phyloP scores from a whole-genome alignment of 2,888 invertebrate genomes.

The Ennomos fuscantarius region DNA sequence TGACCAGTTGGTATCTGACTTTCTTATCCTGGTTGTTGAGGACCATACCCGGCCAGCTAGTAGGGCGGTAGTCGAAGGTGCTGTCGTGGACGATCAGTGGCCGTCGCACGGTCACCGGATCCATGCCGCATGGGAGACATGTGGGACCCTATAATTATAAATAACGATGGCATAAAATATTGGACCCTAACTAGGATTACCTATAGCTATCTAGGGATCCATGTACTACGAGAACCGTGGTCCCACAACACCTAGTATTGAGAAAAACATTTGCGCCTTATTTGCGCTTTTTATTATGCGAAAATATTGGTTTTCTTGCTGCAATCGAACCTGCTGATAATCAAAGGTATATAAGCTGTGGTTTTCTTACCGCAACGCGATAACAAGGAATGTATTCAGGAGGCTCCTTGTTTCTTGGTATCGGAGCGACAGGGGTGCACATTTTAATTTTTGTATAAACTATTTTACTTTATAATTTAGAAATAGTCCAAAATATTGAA shows the following conservation, averaged over 20 bases:
- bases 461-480: conserved; percentile 20
- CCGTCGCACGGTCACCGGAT: conserved; percentile 70
- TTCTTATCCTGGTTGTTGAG: conserved; percentile 77
- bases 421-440: conserved; percentile 61
- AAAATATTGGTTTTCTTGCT: no score
- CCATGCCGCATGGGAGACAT: conserved; percentile 74
- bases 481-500: conserved; percentile 9
- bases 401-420: conserved; percentile 68
- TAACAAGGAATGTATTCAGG: conserved; percentile 62
- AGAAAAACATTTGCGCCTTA: no score
- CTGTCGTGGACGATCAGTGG: conserved; percentile 78
- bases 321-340: no score
- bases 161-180: not conserved
- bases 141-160: conserved; percentile 55
- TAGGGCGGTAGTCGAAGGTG: conserved; percentile 77
- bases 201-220: no score
- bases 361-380: conserved; percentile 54
- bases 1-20: conserved; percentile 74
- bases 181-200: no score
- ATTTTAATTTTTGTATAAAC: conserved; percentile 41
- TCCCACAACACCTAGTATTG: no score
- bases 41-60: conserved; percentile 76
- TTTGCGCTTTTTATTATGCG: no score
- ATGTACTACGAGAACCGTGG: no score
- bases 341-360: no score